A percentile compares a stretch with the other conserved stretches of the same genome.
phyloP scores from a whole-genome alignment of 92 coral and sea anemone genomes.

The Zoanthus solanderi region DNA sequence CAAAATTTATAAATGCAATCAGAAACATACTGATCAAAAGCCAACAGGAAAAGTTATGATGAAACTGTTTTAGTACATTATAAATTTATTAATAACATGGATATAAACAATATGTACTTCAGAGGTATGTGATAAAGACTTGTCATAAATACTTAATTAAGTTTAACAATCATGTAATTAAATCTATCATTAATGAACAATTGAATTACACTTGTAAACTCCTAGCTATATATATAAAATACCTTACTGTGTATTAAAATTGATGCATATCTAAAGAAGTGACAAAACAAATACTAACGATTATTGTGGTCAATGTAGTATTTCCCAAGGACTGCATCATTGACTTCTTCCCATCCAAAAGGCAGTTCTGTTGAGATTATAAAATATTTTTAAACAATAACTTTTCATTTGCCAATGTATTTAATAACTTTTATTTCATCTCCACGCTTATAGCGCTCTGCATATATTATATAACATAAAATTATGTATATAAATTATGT shows the following conservation, averaged over 20 bases:
- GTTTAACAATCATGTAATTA: too few relatives aligned
- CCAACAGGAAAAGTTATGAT: too few relatives aligned
- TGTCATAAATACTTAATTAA: neutral
- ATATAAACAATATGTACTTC: neutral
- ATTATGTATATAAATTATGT: too few relatives aligned
- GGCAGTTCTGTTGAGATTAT: constrained; percentile 79
- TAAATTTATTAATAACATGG: neutral
- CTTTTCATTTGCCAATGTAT: too few relatives aligned
- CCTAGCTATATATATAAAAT: neutral
- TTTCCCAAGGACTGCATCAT: constrained; percentile 83
- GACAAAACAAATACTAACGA: constrained; percentile 61
- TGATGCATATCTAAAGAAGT: neutral
- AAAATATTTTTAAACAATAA: neutral
- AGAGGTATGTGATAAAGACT: neutral
- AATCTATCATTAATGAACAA: neutral
- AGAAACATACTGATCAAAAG: too few relatives aligned
- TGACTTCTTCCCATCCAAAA: constrained; percentile 97
- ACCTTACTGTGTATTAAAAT: too few relatives aligned
- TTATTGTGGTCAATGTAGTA: constrained; percentile 93
- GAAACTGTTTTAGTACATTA: too few relatives aligned
- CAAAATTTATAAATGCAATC: too few relatives aligned
- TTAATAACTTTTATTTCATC: too few relatives aligned
- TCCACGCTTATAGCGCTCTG: too few relatives aligned
- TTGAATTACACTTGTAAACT: neutral
- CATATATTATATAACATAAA: too few relatives aligned